These are phyloP conservation scores for Solenopsis invicta DNA, from an alignment of 1,140 invertebrate genomes.

Conservation along the genomic window DNA sequence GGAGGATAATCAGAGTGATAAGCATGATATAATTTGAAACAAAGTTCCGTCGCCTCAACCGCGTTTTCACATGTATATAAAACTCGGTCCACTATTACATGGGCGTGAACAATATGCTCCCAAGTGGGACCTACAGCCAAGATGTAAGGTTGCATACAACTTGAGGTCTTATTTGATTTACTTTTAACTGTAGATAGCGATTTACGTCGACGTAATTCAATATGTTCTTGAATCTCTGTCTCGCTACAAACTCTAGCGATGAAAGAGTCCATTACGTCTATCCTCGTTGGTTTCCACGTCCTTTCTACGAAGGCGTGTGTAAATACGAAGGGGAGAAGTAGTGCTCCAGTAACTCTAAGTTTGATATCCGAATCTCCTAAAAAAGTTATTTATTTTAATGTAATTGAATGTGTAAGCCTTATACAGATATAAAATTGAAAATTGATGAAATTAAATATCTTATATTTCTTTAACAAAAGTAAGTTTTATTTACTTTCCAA, in stretches of 20 bases:
- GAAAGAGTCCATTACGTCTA: constrained; percentile 10
- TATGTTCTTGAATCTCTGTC: constrained; percentile 17
- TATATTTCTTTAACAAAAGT: background rate
- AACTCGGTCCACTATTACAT: background rate
- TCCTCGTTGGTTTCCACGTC: constrained; percentile 22
- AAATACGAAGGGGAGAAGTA: constrained; percentile 14
- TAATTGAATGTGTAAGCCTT: background rate
- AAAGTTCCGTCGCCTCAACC: background rate
- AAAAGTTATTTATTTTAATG: background rate
- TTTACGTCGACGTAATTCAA: constrained; percentile 24
- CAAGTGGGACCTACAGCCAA: constrained; percentile 12
- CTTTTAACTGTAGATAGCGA: background rate
- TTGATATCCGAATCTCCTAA: background rate
- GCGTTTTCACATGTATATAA: background rate
- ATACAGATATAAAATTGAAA: background rate
- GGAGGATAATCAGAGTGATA: constrained; percentile 5
- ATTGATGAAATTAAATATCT: background rate
- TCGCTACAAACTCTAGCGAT: constrained; percentile 12
- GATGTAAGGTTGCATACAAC: constrained; percentile 18
- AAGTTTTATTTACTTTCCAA: background rate
- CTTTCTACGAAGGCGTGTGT: background rate
- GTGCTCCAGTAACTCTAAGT: constrained; percentile 4
- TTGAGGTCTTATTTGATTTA: background rate
- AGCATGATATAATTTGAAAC: constrained; percentile 24
- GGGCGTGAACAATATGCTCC: background rate